phyloP scores from a whole-genome alignment of 2,113 vertebrate genomes.

The Pterophyllum scalare region DNA sequence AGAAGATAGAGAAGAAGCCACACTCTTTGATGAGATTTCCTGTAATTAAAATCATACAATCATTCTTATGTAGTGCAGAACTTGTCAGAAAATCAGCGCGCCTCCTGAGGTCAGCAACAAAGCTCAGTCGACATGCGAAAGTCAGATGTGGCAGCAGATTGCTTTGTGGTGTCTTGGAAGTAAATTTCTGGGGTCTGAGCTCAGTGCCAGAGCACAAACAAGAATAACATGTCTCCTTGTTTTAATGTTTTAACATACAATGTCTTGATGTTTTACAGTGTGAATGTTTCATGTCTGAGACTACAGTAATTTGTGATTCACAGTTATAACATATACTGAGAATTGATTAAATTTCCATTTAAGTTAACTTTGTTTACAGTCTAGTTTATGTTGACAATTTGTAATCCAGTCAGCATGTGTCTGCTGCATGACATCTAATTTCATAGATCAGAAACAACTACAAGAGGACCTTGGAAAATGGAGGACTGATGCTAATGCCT shows the following conservation, averaged over 20 bases:
- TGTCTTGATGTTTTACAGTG: constrained; percentile 21
- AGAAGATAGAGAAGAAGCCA: constrained; percentile 41
- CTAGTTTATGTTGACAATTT: background rate
- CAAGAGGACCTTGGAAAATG: background rate
- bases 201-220: constrained; percentile 41
- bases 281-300: constrained; percentile 11
- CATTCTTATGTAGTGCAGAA: constrained; percentile 47
- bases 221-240: constrained; percentile 41
- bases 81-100: constrained; percentile 46
- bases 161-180: constrained; percentile 55
- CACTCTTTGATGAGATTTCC: constrained; percentile 54
- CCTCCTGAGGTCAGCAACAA: constrained; percentile 68
- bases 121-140: constrained; percentile 59
- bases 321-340: background rate
- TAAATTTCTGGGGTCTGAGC: constrained; percentile 62
- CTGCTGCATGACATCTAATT: background rate
- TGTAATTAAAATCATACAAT: constrained; percentile 72
- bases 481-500: fast-evolving
- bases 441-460: background rate
- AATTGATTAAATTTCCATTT: background rate
- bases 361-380: background rate
- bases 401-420: background rate
- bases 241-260: constrained; percentile 8
- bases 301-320: background rate
- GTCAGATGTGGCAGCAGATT: constrained; percentile 78